Base-by-base conservation (phyloP, 2,797 vertebrate genomes). In the Sphenopsis melanotis region DNA sequence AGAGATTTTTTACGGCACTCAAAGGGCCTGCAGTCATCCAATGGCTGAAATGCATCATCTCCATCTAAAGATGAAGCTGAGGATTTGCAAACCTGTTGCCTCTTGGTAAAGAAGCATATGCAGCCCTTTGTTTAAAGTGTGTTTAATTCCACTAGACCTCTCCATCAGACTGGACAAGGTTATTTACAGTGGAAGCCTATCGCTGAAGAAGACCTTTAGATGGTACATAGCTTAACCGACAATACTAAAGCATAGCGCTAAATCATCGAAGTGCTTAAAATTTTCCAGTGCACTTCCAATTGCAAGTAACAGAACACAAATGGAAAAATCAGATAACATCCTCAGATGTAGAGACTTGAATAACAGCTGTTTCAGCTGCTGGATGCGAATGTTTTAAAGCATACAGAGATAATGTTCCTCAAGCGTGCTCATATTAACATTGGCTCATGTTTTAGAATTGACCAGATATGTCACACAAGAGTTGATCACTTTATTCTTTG, bases 141-240 rank as follows among this genome's bases (percentile, higher is more conserved):
- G 66, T 79, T 92, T 92, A 79, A 89, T 90, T 92, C 79, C 86
- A 92, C 66, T 56, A 52, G 83, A 77, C 53, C 63, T 83, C 41
- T 83, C 68, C 24, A 47, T 71, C 56, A 74, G 44, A 60, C 42
- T 29, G 69, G 61, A 87, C 66, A 85, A 83, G 60, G 65, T 96
- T 90, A 66, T 94, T 95, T 92, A 83, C 74, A 57, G 4, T 61
- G 47, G 26, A 68, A 87, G 23, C 34, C 61, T 87, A 61, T 44
- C 79, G 85, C 50, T 89, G 71, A 92, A 94, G 70, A 86, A 89
- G 71, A 94, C 50, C 50, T 95, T 94, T 72, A 87, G 65, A 80
- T 30, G 47, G 26, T n/a, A 55, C 61, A 42, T 21, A 64, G 49
- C 52, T 83, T 59, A 80, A 70, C 57, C 49, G 57, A 77, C 78